Percentiles rank a stretch among this genome's conserved stretches.
phyloP scores from a whole-genome alignment of 2,888 invertebrate species.

The Caenorhabditis auriculariae region DNA sequence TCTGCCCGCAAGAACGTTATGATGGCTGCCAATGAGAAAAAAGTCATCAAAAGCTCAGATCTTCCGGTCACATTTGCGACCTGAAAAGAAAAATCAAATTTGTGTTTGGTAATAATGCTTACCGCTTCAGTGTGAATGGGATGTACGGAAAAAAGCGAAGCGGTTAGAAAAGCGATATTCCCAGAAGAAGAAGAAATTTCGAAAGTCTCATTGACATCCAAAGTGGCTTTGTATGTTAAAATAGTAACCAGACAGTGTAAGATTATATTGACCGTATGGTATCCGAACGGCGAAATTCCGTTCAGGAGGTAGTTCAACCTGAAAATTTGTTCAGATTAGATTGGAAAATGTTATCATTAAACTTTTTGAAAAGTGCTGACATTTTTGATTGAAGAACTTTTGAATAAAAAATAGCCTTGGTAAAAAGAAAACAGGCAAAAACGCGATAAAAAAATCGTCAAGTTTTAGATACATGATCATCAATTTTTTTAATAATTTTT shows the following conservation, averaged over 20 bases:
- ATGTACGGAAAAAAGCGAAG: slow-evolving; percentile 83
- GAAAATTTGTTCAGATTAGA: slow-evolving; percentile 26
- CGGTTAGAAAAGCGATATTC: slow-evolving; percentile 67
- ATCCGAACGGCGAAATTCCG: slow-evolving; percentile 66
- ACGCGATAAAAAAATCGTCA: too few species aligned
- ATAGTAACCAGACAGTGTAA: slow-evolving; percentile 74
- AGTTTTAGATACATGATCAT: too few species aligned
- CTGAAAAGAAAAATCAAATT: slow-evolving; percentile 63
- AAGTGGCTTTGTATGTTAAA: slow-evolving; percentile 30
- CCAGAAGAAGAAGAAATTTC: slow-evolving; percentile 1
- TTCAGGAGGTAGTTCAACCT: slow-evolving; percentile 70
- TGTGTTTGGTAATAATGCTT: slow-evolving; percentile 50
- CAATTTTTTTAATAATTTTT: too few species aligned
- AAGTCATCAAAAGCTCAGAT: slow-evolving; percentile 83
- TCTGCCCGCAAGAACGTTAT: slow-evolving; percentile 13
- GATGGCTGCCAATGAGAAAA: slow-evolving; percentile 77
- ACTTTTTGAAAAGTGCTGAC: too few species aligned
- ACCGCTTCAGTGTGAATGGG: slow-evolving; percentile 90
- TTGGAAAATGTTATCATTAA: too few species aligned
- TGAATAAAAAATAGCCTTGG: too few species aligned
- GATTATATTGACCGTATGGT: slow-evolving; percentile 78
- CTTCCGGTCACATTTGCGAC: slow-evolving; percentile 87
- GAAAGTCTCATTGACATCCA: slow-evolving; percentile 10
- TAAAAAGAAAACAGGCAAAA: too few species aligned
- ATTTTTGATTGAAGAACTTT: too few species aligned